phyloP scores from a whole-genome alignment of 53 echinoderm and acorn worm species.

The Patiria pectinifera region DNA sequence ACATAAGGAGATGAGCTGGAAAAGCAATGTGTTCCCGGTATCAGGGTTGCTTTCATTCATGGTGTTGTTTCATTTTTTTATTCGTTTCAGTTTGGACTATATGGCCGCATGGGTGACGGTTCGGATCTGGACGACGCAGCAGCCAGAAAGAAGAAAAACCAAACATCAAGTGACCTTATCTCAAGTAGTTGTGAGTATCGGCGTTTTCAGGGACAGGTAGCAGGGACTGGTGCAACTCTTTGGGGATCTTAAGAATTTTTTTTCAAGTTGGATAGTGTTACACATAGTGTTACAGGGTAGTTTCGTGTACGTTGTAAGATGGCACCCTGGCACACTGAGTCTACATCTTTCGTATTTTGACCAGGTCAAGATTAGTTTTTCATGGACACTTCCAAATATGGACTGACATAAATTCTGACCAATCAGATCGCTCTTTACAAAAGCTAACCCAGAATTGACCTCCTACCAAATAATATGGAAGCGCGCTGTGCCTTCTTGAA shows the following conservation, averaged over 20 bases:
- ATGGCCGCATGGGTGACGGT: conserved; percentile 57
- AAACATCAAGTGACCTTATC: background rate
- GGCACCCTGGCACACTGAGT: no score
- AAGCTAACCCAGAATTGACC: no score
- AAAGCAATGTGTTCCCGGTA: background rate
- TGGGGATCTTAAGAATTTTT: background rate
- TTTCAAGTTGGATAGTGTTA: no score
- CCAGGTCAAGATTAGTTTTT: no score
- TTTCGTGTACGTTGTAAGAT: no score
- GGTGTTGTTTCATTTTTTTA: background rate
- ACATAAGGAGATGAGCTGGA: background rate
- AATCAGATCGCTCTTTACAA: no score
- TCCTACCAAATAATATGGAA: no score
- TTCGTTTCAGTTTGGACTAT: conserved; percentile 36
- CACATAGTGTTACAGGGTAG: no score
- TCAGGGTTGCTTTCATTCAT: background rate
- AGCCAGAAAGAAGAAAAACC: conserved; percentile 30
- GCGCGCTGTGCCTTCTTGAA: no score
- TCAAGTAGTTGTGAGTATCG: conserved; percentile 37
- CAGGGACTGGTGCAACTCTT: background rate
- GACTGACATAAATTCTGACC: no score
- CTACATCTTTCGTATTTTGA: no score
- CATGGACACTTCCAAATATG: no score
- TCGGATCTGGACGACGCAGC: background rate
- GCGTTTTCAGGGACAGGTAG: background rate